A percentile compares a stretch with the other conserved stretches of the same genome.
These are phyloP conservation scores for Kryptolebias ocellatus DNA, from an alignment of 2,797 vertebrate species.

Conservation along the genomic window DNA sequence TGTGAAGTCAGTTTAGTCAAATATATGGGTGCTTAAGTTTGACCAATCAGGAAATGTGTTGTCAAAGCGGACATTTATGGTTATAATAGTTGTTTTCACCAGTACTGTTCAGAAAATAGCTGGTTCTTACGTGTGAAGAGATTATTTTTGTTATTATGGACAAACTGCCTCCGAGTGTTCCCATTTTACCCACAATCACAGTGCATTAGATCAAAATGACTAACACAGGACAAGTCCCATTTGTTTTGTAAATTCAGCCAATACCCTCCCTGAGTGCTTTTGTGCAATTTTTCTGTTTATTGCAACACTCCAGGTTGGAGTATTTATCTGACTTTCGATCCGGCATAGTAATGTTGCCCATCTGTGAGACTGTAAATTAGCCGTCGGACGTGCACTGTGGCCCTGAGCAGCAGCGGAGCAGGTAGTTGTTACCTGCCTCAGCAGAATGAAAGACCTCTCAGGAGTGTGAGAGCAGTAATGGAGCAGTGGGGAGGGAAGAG, in stretches of 20 bases:
- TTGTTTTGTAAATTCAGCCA: conserved; percentile 3
- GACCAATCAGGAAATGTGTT: neutral
- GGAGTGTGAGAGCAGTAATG: conserved; percentile 1
- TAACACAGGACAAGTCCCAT: neutral
- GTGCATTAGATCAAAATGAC: neutral
- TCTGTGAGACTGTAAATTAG: conserved; percentile 47
- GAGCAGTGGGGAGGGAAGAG: conserved; percentile 16
- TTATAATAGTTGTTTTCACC: neutral
- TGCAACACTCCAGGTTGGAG: no score
- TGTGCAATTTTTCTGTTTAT: neutral
- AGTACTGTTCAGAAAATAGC: neutral
- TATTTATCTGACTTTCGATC: conserved; percentile 12
- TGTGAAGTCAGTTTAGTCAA: neutral
- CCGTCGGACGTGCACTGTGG: conserved; percentile 14
- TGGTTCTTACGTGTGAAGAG: neutral
- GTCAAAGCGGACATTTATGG: neutral
- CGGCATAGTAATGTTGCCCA: neutral
- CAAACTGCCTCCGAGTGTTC: neutral
- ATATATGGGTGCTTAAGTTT: no score
- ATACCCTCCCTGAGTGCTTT: neutral
- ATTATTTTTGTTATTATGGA: neutral
- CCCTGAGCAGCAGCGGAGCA: conserved; percentile 4
- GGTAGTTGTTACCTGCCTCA: conserved; percentile 33
- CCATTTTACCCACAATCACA: conserved; percentile 8
- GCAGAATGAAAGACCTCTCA: conserved; percentile 20